A percentile compares a stretch with the other conserved stretches of the same genome.
Conservation (phyloP, 1,140 invertebrate genomes). For the Ruditapes philippinarum region DNA sequence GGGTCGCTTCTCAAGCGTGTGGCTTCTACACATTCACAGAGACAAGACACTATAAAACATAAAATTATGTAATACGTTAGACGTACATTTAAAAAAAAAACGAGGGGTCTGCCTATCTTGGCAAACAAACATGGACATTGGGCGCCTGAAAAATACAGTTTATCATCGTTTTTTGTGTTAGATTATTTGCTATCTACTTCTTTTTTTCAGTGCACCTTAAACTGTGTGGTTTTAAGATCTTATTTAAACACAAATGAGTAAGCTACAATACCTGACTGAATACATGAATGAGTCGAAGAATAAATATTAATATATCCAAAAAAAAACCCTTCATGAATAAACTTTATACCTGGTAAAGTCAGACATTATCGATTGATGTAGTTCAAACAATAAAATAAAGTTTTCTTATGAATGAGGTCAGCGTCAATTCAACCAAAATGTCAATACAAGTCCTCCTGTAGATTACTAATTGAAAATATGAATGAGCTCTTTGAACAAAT, state of each 20-base stretch:
- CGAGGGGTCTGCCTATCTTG: too few species aligned
- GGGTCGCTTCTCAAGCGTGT: too few species aligned
- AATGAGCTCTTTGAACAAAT: slow-evolving; percentile 39
- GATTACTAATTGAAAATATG: slow-evolving; percentile 46
- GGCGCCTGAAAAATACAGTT: too few species aligned
- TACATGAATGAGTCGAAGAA: slow-evolving; percentile 27
- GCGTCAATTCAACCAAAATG: not conserved
- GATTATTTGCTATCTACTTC: too few species aligned
- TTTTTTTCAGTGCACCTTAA: not conserved
- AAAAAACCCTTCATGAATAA: slow-evolving; percentile 21
- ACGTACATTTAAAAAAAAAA: too few species aligned
- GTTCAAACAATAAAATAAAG: slow-evolving; percentile 6
- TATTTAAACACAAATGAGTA: slow-evolving; percentile 11
- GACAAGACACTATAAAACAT: too few species aligned
- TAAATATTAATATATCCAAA: slow-evolving; percentile 4
- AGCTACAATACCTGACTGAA: not conserved
- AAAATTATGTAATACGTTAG: too few species aligned
- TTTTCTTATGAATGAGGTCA: slow-evolving; percentile 17
- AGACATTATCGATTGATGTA: not conserved
- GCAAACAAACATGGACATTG: too few species aligned
- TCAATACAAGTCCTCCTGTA: not conserved
- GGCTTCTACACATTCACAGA: too few species aligned
- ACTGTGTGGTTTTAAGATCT: not conserved
- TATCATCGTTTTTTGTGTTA: too few species aligned
- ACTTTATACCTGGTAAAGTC: slow-evolving; percentile 1